A percentile compares a stretch with the other conserved stretches of the same genome.
Evolutionary conservation across 2,888 invertebrate genomes (phyloP).

Genomic region (Mellilla xanthometata): DNA sequence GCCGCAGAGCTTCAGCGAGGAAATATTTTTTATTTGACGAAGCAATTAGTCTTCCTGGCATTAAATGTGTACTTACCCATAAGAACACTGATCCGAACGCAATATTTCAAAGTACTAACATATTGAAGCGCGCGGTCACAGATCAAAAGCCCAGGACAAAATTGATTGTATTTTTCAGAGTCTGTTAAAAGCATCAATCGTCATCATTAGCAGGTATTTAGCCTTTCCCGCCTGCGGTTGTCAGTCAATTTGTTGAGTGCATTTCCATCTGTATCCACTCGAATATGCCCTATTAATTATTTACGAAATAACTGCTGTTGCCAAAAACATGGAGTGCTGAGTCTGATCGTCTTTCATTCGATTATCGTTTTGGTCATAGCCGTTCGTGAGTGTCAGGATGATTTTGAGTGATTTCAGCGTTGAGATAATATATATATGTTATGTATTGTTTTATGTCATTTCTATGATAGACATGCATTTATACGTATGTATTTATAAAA

Average conservation of each 20-base stretch:
- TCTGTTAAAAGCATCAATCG: conserved; percentile 56
- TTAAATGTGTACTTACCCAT: too few species aligned
- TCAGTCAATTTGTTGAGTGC: conserved; percentile 79
- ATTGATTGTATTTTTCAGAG: conserved; percentile 13
- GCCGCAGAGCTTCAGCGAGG: too few species aligned
- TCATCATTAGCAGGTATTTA: conserved; percentile 79
- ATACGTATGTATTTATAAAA: too few species aligned
- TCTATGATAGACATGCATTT: too few species aligned
- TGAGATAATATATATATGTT: too few species aligned
- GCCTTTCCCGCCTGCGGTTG: conserved; percentile 77
- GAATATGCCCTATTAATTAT: conserved; percentile 76
- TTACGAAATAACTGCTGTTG: conserved; percentile 72
- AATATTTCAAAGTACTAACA: too few species aligned
- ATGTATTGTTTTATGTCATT: too few species aligned
- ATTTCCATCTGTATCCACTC: conserved; percentile 72
- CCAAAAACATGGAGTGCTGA: conserved; percentile 58
- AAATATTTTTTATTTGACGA: too few species aligned
- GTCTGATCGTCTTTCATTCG: conserved; percentile 56
- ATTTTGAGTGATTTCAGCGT: conserved; percentile 12
- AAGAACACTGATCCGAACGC: too few species aligned
- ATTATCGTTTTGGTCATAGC: conserved; percentile 54
- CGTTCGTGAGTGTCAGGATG: conserved; percentile 33
- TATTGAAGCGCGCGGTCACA: too few species aligned
- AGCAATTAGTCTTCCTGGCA: too few species aligned
- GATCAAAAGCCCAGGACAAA: too few species aligned